phyloP scores from a whole-genome alignment of 2,113 vertebrate genomes.

The Rhinogobius similis region DNA sequence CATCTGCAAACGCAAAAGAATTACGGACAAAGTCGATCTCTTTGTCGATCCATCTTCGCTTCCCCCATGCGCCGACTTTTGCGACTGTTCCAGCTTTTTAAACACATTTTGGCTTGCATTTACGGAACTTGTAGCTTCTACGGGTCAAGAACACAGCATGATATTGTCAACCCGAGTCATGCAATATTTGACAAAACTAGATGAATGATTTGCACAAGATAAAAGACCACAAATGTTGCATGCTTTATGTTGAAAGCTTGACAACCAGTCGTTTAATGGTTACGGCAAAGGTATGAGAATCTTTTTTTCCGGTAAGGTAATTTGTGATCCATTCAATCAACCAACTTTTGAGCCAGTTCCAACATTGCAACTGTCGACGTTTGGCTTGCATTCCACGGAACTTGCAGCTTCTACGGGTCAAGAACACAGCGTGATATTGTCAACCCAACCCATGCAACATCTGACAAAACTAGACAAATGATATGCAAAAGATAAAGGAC shows the following conservation, averaged over 20 bases:
- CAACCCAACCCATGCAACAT: conserved; percentile 38
- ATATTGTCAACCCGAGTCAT: conserved; percentile 30
- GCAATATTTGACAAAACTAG: conserved; percentile 46
- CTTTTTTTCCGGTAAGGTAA: too few species aligned
- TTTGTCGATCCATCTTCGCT: conserved; percentile 40
- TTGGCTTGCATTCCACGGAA: conserved; percentile 58
- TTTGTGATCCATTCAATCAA: too few species aligned
- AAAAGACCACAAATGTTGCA: background rate
- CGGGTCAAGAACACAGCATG: conserved; percentile 44
- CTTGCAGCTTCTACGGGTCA: conserved; percentile 40
- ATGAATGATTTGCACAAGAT: background rate
- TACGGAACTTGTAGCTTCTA: conserved; percentile 39
- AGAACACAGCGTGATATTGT: conserved; percentile 41
- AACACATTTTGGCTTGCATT: conserved; percentile 54
- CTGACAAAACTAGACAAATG: conserved; percentile 21
- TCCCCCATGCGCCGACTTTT: conserved; percentile 38
- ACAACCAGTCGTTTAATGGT: background rate
- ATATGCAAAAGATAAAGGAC: background rate
- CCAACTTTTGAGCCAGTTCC: conserved; percentile 44
- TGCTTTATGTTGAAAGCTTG: background rate
- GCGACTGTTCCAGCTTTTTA: conserved; percentile 54
- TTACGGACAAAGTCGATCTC: conserved; percentile 55
- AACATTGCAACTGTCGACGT: conserved; percentile 45
- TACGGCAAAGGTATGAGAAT: background rate
- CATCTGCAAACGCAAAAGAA: conserved; percentile 28